phyloP scores from a whole-genome alignment of 2,888 invertebrate genomes.

The Blastobasis lacticolella region DNA sequence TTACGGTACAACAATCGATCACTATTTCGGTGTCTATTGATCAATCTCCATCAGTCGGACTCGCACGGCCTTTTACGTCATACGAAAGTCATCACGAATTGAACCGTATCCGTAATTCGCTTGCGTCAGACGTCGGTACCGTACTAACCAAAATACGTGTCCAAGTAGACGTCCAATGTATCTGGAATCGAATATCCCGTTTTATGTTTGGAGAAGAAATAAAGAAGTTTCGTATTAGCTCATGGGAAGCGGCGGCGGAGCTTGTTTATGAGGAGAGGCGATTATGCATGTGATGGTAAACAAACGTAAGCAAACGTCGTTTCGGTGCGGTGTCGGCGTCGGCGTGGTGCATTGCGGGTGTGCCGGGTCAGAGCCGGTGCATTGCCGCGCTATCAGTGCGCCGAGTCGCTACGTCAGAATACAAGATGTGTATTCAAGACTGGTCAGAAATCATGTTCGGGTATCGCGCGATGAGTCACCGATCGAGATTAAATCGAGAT shows the following conservation, averaged over 20 bases:
- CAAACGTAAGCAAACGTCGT: conserved; percentile 29
- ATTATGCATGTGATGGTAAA: conserved; percentile 45
- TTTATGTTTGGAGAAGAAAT: conserved; percentile 19
- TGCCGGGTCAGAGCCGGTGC: conserved; percentile 46
- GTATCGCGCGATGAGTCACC: too few relatives aligned
- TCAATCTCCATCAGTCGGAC: conserved; percentile 19
- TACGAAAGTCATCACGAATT: conserved; percentile 36
- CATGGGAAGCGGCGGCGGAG: conserved; percentile 16
- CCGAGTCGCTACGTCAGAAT: conserved; percentile 23
- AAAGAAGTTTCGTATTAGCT: conserved; percentile 15
- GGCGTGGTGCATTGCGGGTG: conserved; percentile 56
- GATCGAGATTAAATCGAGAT: neutral
- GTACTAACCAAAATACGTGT: neutral
- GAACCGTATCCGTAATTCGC: conserved; percentile 32
- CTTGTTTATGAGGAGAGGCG: conserved; percentile 28
- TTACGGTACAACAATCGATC: conserved; percentile 1
- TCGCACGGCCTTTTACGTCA: conserved; percentile 34
- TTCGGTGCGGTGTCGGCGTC: conserved; percentile 50
- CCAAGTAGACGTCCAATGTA: neutral
- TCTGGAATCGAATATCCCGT: conserved; percentile 2
- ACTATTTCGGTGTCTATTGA: conserved; percentile 8
- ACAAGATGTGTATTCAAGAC: conserved; percentile 14
- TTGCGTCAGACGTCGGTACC: conserved; percentile 16
- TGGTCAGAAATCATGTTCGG: too few relatives aligned
- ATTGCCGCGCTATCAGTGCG: conserved; percentile 34